These are phyloP conservation scores for Pandemis corylana DNA, from an alignment of 2,888 invertebrate genomes.

Conservation along the genomic window DNA sequence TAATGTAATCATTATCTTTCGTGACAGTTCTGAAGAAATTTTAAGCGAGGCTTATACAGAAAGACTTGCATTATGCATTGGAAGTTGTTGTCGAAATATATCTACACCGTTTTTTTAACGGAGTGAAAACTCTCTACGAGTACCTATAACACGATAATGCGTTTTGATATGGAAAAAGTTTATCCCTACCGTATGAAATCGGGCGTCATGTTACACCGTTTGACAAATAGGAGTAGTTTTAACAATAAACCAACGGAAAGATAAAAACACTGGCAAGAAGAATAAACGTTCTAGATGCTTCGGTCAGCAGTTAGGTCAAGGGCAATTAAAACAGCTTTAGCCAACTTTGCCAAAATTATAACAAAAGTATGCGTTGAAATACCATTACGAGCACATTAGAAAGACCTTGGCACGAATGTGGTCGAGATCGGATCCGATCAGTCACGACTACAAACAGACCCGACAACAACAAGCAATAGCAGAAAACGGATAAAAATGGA, in stretches of 20 bases:
- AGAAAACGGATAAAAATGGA: background rate
- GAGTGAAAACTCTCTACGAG: no score
- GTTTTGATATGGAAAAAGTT: background rate
- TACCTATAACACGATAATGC: background rate
- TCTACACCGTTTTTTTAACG: background rate
- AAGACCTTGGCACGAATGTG: slow-evolving; percentile 70
- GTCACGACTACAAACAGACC: slow-evolving; percentile 46
- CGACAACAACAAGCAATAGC: background rate
- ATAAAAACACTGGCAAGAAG: background rate
- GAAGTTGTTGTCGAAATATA: background rate
- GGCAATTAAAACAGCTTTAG: background rate
- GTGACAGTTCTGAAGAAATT: background rate
- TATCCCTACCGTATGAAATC: no score
- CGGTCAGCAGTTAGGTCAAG: background rate
- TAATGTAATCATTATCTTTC: background rate
- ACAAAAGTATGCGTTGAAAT: slow-evolving; percentile 36
- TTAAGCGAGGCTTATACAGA: background rate
- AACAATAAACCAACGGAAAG: background rate
- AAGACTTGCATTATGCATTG: background rate
- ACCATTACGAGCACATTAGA: slow-evolving; percentile 61
- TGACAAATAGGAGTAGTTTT: no score
- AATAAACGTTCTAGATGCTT: background rate
- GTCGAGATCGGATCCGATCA: slow-evolving; percentile 59
- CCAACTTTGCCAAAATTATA: slow-evolving; percentile 24
- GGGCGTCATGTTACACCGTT: no score